Evolutionary conservation across 2,113 vertebrate genomes (phyloP).

Genomic region (Microcebus griseorufus): DNA sequence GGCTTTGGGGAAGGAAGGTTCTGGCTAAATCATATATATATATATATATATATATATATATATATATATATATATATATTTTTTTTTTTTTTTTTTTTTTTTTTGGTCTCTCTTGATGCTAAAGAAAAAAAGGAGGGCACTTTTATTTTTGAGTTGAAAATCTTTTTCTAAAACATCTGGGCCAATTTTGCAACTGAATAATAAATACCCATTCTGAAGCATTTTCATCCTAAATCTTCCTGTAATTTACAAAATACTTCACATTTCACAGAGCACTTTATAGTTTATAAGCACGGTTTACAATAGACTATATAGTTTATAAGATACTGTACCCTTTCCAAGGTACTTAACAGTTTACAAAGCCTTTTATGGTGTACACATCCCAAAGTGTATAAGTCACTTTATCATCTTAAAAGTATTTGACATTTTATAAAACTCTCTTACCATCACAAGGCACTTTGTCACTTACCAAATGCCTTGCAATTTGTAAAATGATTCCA

Average conservation of each 20-base stretch:
- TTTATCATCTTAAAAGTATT: slow-evolving; percentile 54
- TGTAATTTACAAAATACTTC: slow-evolving; percentile 25
- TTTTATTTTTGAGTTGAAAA: slow-evolving; percentile 41
- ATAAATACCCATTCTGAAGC: not conserved
- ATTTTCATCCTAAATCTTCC: not conserved
- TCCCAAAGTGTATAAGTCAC: not conserved
- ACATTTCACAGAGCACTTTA: not conserved
- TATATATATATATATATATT: no score
- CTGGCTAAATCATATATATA: not conserved
- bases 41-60: no score
- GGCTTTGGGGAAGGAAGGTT: not conserved
- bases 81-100: no score
- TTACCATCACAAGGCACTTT: slow-evolving; percentile 12
- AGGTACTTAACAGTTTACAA: not conserved
- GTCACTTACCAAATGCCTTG: slow-evolving; percentile 40
- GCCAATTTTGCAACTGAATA: not conserved
- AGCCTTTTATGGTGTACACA: not conserved
- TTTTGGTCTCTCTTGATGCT: not conserved
- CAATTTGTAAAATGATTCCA: slow-evolving; percentile 44
- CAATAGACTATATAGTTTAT: not conserved
- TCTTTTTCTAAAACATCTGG: not conserved
- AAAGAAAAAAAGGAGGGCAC: not conserved
- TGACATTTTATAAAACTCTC: slow-evolving; percentile 16
- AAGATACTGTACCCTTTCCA: not conserved
- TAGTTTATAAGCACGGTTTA: slow-evolving; percentile 25